Evolutionary conservation across 1,140 invertebrate genomes (phyloP).

Genomic region (Diprion similis): DNA sequence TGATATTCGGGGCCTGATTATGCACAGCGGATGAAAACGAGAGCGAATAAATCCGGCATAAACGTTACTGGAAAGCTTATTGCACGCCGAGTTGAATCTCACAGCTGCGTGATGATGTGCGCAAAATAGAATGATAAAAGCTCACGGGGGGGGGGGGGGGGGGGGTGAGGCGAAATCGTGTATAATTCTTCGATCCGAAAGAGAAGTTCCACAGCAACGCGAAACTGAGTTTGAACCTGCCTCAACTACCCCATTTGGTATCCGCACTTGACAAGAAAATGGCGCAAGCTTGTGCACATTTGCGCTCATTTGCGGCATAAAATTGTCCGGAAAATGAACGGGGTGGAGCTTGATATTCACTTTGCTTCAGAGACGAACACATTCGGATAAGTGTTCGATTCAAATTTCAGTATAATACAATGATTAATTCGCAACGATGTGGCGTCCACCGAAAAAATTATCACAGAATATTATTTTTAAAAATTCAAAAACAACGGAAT

Average conservation of each 20-base stretch:
- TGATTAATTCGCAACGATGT: background rate
- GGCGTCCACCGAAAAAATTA: no score
- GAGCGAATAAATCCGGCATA: constrained; percentile 45
- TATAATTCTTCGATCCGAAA: background rate
- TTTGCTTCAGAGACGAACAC: no score
- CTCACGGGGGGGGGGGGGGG: no score
- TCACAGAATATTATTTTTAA: no score
- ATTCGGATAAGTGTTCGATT: no score
- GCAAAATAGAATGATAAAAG: background rate
- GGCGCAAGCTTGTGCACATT: background rate
- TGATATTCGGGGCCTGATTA: background rate
- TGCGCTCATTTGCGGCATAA: background rate
- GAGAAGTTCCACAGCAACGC: background rate
- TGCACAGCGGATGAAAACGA: constrained; percentile 11
- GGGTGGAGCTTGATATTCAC: background rate
- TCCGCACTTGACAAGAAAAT: background rate
- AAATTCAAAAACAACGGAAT: no score
- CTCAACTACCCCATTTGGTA: background rate
- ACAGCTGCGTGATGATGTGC: background rate
- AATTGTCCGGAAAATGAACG: background rate
- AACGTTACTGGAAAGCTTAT: constrained; percentile 15
- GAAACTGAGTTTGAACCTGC: background rate
- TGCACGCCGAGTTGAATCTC: background rate
- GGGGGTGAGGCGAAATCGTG: background rate
- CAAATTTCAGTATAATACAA: no score